Evolutionary conservation across 2,888 invertebrate species (phyloP).

Genomic region (Hecatera dysodea): DNA sequence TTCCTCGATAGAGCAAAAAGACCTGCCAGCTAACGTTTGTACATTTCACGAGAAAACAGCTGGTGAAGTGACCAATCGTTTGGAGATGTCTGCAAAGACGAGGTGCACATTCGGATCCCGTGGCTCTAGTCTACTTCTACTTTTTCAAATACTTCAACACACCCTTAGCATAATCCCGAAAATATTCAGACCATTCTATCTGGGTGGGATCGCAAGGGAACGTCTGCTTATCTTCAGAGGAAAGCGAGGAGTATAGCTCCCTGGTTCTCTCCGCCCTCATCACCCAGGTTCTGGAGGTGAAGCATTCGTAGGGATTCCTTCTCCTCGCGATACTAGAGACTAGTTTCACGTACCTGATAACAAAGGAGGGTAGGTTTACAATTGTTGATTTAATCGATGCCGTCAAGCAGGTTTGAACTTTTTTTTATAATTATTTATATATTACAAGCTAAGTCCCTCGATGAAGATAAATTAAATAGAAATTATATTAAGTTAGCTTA

Average conservation of each 20-base stretch:
- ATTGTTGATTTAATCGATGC: no score
- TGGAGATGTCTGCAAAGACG: background rate
- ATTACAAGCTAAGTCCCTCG: no score
- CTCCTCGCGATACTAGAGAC: constrained; percentile 93
- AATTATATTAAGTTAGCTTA: no score
- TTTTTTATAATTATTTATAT: no score
- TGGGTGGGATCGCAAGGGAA: constrained; percentile 95
- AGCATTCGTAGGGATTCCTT: constrained; percentile 93
- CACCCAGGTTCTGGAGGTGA: constrained; percentile 95
- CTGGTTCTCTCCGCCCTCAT: constrained; percentile 94
- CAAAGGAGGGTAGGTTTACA: background rate
- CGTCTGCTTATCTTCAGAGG: constrained; percentile 91
- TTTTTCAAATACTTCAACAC: constrained; percentile 78
- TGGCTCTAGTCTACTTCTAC: background rate
- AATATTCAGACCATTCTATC: constrained; percentile 95
- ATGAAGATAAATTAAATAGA: no score
- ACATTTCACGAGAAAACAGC: no score
- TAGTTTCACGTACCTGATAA: constrained; percentile 92
- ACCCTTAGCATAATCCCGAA: constrained; percentile 95
- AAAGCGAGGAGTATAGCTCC: constrained; percentile 90
- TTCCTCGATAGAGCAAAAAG: no score
- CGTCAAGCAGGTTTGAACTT: no score
- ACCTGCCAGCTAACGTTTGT: no score
- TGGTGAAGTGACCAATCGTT: no score
- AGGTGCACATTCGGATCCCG: background rate